Evolutionary conservation across 2,797 vertebrate genomes (phyloP).

Genomic region (Columba guinea): DNA sequence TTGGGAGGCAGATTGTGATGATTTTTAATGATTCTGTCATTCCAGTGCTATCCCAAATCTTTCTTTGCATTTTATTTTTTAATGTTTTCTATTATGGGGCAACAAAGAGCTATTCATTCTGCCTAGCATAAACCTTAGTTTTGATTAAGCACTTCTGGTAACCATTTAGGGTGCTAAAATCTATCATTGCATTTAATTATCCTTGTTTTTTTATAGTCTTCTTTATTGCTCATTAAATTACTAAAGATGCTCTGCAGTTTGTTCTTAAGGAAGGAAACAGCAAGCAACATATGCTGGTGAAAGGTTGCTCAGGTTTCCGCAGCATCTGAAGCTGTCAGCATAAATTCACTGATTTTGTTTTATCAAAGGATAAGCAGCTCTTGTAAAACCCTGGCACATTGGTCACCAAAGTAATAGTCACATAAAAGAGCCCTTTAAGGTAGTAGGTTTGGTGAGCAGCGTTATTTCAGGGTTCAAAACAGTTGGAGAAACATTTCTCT

Average conservation of each 20-base stretch:
- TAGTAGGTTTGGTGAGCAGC: conserved; percentile 28
- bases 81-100: conserved; percentile 25
- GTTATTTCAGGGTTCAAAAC: conserved; percentile 40
- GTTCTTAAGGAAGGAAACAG: conserved; percentile 38
- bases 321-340: conserved; percentile 52
- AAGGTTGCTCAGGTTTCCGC: conserved; percentile 57
- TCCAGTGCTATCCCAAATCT: not conserved
- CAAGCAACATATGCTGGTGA: conserved; percentile 11
- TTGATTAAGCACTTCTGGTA: conserved; percentile 62
- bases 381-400: conserved; percentile 53
- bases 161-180: conserved; percentile 59
- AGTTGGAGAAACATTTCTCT: conserved; percentile 10
- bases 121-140: conserved; percentile 42
- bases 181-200: conserved; percentile 67
- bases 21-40: conserved; percentile 18
- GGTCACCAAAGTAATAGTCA: conserved; percentile 51
- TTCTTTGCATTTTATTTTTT: conserved; percentile 29
- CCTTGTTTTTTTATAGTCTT: conserved; percentile 22
- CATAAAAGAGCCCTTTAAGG: conserved; percentile 52
- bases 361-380: conserved; percentile 57
- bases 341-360: conserved; percentile 64
- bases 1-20: not conserved
- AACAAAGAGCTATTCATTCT: conserved; percentile 55
- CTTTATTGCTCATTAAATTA: conserved; percentile 65
- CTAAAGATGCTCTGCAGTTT: conserved; percentile 48